Evolutionary conservation across 1,140 invertebrate species (phyloP), one percentile per base, ranked within the genome.

Genomic region (Drosophila athabasca): DNA sequence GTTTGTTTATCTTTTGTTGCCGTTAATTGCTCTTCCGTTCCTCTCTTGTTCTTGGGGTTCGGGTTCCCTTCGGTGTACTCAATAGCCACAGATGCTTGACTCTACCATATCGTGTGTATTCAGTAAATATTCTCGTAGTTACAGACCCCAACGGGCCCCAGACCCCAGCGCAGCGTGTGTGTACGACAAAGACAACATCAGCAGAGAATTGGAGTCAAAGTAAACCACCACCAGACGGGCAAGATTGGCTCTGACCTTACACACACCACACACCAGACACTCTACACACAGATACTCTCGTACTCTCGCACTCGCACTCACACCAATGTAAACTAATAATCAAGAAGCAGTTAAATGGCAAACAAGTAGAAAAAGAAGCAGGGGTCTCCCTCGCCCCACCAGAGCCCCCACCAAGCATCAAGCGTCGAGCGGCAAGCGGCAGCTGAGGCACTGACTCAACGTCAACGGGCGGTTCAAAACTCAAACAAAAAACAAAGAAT

Each of bases 261-360:
- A 84, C n/a, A 29, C 26, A 55, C 43, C 43, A 62, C 29, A 48
- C 35, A 58, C 53, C 26, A 22, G 39, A 44, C 35, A 44, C 39
- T 46, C 52, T 46, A 70, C 29, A 64, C 15, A 52, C 19, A 15
- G n/a, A 46, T 49, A 48, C 15, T 31, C 2, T 35, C 7, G 35
- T 24, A 19, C n/a, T 9, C 19, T 9, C 19, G 17, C 17, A 24
- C 13, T 11, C 22, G 9, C n/a, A 45, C 43, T 15, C 53, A 69
- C 39, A 71, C 54, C 52, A 62, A 31, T 53, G 71, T 17, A 58
- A 70, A 57, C 64, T 78, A 76, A 79, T 84, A 84, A 84, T 84
- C 70, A 83, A 83, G 76, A 82, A 82, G 79, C 64, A 75, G 75
- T 82, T 83, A 83, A 82, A 75, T 83, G 69, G 74, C 79, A 74